Evolutionary conservation across 2,113 vertebrate genomes (phyloP), one percentile per base, ranked within the genome.

Genomic region (Platycercus adscitus): DNA sequence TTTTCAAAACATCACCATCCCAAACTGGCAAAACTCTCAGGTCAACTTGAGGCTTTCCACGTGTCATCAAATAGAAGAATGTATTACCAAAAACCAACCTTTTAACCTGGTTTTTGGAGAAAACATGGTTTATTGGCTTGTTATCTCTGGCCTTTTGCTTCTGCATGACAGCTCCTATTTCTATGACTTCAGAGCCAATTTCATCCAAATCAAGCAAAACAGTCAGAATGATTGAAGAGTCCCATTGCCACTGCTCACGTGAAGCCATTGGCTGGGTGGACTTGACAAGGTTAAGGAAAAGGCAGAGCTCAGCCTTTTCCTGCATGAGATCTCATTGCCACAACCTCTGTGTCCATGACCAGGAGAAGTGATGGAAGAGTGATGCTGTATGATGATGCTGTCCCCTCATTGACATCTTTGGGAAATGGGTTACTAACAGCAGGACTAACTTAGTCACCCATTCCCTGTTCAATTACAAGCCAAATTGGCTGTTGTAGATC

Each of bases 361-460:
- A 33, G 53, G 37, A 81, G 47, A 56, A 5, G 10, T 2, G 3
- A 23, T 33, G 13, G 14, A 71, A 63, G 33, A 56, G 10, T 41
- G 33, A 52, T 2, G 1, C 29, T 1, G 0, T 68, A 52, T 64
- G 39, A 20, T 0, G 0, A 28, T 86, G 44, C 35, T 71, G 10
- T 70, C 23, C 26, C 6, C 5, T 35, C 3, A 2, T 31, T 61
- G 33, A 13, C 1, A 1, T 53, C 49, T 69, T n/a, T 4, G 3
- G 20, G n/a, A 47, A 55, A 79, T 7, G 60, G 21, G 18, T 58
- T 80, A 64, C 33, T 73, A 47, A 86, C 69, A 26, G 28, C 53
- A 69, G n/a, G 37, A 65, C 18, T 83, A 50, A 72, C 11, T 53
- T 21, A 24, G 17, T 79, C 29, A 64, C 29, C 20, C 7, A 8